Percentiles rank a stretch among this genome's conserved stretches.
Evolutionary conservation across 2,797 vertebrate species (phyloP).

Genomic region (Sparus aurata): DNA sequence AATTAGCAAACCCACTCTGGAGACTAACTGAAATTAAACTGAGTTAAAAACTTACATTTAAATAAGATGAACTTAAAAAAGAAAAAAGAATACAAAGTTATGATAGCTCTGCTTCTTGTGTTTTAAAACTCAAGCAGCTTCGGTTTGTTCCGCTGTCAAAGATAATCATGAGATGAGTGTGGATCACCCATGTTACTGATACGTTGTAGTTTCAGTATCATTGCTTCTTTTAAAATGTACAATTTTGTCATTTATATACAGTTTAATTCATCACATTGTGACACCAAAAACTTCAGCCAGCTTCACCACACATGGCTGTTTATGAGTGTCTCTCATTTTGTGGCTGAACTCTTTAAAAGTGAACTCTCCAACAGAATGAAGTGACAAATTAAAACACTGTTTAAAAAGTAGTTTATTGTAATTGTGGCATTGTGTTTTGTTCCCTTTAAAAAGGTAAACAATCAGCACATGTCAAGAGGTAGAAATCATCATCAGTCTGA

Average conservation of each 20-base stretch:
- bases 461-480: conserved; percentile 86
- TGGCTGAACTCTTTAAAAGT: not conserved
- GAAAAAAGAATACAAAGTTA: no score
- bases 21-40: no score
- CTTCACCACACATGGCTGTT: not conserved
- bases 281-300: not conserved
- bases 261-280: not conserved
- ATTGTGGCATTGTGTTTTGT: conserved; percentile 70
- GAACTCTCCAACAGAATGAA: not conserved
- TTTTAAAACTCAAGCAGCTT: not conserved
- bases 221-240: not conserved
- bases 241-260: not conserved
- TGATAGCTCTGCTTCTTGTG: not conserved
- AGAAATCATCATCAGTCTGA: conserved; percentile 79
- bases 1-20: no score
- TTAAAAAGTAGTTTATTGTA: conserved; percentile 81
- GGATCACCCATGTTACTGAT: no score
- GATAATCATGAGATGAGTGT: not conserved
- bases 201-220: not conserved
- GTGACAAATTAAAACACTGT: not conserved
- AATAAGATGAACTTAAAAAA: not conserved
- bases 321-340: not conserved
- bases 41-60: no score
- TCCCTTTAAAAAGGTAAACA: conserved; percentile 77
- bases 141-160: not conserved